A percentile compares a stretch with the other conserved stretches of the same genome.
Evolutionary conservation across 2,797 vertebrate species (phyloP).

Genomic region (Enteromius thamalakanensis): DNA sequence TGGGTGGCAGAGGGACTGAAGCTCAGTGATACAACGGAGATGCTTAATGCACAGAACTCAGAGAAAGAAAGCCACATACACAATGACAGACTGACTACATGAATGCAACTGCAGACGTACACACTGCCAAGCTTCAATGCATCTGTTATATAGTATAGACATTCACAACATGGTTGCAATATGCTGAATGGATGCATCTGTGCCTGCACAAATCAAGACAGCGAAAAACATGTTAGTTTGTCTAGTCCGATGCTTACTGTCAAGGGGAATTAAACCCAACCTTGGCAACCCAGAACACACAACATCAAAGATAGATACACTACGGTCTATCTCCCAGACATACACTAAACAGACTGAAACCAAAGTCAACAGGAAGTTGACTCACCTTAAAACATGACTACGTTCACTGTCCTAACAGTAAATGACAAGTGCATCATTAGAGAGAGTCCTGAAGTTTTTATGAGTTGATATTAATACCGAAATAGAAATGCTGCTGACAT

Average conservation of each 20-base stretch:
- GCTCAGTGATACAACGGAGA: conserved; percentile 59
- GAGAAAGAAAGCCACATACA: conserved; percentile 28
- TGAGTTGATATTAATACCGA: background rate
- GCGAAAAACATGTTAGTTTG: conserved; percentile 3
- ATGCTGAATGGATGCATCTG: background rate
- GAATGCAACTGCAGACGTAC: background rate
- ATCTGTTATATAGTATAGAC: conserved; percentile 10
- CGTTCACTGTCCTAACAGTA: background rate
- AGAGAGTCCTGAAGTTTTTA: background rate
- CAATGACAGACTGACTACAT: conserved; percentile 25
- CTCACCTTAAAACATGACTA: background rate
- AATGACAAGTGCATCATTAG: background rate
- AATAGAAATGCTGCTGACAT: background rate
- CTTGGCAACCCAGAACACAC: background rate
- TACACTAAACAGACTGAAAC: conserved; percentile 17
- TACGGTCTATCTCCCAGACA: background rate
- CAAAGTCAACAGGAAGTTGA: conserved; percentile 17
- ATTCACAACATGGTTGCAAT: conserved; percentile 16
- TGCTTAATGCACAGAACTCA: conserved; percentile 63
- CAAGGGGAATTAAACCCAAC: conserved; percentile 28
- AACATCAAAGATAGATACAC: background rate
- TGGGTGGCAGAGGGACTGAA: conserved; percentile 66
- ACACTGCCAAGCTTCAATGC: conserved; percentile 8
- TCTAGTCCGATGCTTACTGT: background rate
- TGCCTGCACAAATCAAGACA: background rate